phyloP scores from a whole-genome alignment of 1,140 invertebrate genomes.

The Eubasilissa regina region DNA sequence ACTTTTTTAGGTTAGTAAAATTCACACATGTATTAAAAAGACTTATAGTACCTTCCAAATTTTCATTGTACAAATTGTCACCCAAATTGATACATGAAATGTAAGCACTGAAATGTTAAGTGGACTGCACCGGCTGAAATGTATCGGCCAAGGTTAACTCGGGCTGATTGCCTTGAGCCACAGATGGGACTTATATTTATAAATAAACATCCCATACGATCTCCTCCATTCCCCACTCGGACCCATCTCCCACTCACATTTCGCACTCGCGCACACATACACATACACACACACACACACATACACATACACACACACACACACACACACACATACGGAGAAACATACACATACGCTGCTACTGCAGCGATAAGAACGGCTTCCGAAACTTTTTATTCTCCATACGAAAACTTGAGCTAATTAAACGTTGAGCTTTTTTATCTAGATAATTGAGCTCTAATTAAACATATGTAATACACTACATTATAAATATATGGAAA shows the following conservation, averaged over 20 bases:
- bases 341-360: too few relatives aligned
- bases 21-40: not conserved
- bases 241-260: not conserved
- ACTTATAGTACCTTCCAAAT: constrained; percentile 1
- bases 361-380: too few relatives aligned
- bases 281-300: not conserved
- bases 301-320: too few relatives aligned
- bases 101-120: not conserved
- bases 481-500: too few relatives aligned
- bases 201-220: not conserved
- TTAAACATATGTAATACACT: too few relatives aligned
- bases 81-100: constrained; percentile 3
- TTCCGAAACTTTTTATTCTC: too few relatives aligned
- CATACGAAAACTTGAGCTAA: too few relatives aligned
- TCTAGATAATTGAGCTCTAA: too few relatives aligned
- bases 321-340: too few relatives aligned
- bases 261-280: too few relatives aligned
- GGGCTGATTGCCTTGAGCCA: constrained; percentile 19
- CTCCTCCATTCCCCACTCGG: not conserved
- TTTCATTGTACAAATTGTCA: constrained; percentile 4
- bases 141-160: constrained; percentile 38
- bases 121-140: not conserved
- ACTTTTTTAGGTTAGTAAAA: not conserved
- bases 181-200: constrained; percentile 8
- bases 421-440: too few relatives aligned